These are phyloP conservation scores for Drosophila falleni DNA, from an alignment of 2,888 invertebrate genomes.

Conservation along the genomic window DNA sequence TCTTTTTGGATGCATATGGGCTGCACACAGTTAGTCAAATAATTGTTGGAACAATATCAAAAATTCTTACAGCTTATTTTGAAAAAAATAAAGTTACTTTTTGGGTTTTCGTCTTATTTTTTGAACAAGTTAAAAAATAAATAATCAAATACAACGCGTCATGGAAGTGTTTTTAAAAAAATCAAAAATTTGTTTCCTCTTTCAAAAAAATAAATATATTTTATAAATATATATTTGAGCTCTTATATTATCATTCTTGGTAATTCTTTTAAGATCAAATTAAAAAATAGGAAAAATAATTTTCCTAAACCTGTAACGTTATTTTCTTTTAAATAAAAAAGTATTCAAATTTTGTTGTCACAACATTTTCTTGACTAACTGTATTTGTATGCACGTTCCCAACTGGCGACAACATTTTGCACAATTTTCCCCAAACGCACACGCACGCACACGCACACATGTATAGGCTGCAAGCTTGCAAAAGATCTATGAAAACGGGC, in stretches of 20 bases:
- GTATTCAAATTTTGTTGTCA: neutral
- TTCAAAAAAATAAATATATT: too few relatives aligned
- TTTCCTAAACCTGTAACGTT: too few relatives aligned
- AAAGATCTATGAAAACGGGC: constrained; percentile 65
- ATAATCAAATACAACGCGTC: too few relatives aligned
- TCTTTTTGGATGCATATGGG: constrained; percentile 50
- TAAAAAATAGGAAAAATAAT: neutral
- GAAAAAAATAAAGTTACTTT: neutral
- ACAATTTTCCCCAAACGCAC: constrained; percentile 51
- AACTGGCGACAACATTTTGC: constrained; percentile 43
- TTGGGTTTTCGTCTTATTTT: neutral
- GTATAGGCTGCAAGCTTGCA: constrained; percentile 43
- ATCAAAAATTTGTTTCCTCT: too few relatives aligned
- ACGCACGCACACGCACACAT: constrained; percentile 12
- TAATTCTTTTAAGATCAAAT: neutral
- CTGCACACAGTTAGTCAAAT: neutral
- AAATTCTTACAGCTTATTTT: neutral
- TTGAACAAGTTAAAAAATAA: too few relatives aligned
- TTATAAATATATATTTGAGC: too few relatives aligned
- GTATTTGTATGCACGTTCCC: constrained; percentile 27
- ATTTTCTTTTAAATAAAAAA: too few relatives aligned
- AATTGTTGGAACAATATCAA: neutral
- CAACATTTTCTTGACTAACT: neutral
- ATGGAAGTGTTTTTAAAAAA: too few relatives aligned
- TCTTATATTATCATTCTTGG: neutral